Evolutionary conservation across 2,113 vertebrate species (phyloP).

Genomic region (Eleginops maclovinus): DNA sequence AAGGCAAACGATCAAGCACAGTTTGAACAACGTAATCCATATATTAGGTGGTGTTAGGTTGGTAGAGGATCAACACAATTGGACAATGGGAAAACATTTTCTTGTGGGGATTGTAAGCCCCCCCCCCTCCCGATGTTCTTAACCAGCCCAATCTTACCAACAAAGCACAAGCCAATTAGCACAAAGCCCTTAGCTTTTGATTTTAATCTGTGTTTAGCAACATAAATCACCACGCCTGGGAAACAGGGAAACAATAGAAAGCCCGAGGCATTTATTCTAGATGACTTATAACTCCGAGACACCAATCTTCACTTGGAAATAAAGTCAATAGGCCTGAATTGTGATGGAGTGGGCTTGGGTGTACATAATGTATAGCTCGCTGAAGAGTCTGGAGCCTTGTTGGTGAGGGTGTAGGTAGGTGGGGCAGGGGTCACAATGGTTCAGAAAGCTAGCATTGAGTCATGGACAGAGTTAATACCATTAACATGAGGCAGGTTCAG

Average conservation of each 20-base stretch:
- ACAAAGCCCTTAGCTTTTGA: conserved; percentile 60
- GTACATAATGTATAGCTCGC: not conserved
- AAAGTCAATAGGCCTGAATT: conserved; percentile 46
- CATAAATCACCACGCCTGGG: conserved; percentile 67
- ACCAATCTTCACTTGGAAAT: conserved; percentile 34
- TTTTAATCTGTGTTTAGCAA: conserved; percentile 63
- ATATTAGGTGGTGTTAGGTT: conserved; percentile 56
- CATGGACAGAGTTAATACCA: conserved; percentile 69
- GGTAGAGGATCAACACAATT: conserved; percentile 47
- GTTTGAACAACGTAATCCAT: conserved; percentile 75
- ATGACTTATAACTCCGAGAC: conserved; percentile 47
- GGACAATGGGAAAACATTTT: conserved; percentile 58
- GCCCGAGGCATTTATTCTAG: conserved; percentile 35
- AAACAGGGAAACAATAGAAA: conserved; percentile 58
- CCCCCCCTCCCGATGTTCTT: conserved; percentile 30
- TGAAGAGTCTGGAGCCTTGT: conserved; percentile 4
- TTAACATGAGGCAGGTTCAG: conserved; percentile 67
- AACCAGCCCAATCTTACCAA: conserved; percentile 53
- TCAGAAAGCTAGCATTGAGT: conserved; percentile 62
- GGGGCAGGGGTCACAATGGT: conserved; percentile 68
- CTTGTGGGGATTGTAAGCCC: conserved; percentile 60
- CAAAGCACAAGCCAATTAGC: conserved; percentile 74
- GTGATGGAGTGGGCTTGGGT: conserved; percentile 47
- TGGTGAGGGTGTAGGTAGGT: conserved; percentile 34
- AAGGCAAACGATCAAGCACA: conserved; percentile 71